A percentile compares a stretch with the other conserved stretches of the same genome.
phyloP scores from a whole-genome alignment of 2,113 vertebrate genomes.

The Leptobrachium leishanense region DNA sequence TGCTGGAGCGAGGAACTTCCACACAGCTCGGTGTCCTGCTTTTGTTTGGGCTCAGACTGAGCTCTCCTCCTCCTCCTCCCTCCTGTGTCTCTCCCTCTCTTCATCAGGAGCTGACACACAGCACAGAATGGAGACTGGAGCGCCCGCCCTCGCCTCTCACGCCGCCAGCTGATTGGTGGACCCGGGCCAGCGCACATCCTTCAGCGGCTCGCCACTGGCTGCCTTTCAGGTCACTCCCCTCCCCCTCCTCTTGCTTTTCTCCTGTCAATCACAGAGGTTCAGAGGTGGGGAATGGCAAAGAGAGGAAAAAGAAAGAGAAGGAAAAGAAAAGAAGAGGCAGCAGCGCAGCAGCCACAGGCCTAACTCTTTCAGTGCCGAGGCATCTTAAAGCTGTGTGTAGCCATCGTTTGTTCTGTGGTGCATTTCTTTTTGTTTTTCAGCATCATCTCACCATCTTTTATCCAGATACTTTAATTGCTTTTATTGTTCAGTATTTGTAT shows the following conservation, averaged over 20 bases:
- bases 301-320: neutral
- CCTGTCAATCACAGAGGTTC: slow-evolving; percentile 39
- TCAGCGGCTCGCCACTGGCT: neutral
- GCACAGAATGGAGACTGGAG: slow-evolving; percentile 31
- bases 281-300: slow-evolving; percentile 40
- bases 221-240: slow-evolving; percentile 10
- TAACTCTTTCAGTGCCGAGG: too few species aligned
- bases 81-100: slow-evolving; percentile 40
- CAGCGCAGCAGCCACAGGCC: neutral
- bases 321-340: neutral
- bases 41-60: slow-evolving; percentile 43
- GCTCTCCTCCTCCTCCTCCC: slow-evolving; percentile 27
- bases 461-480: too few species aligned
- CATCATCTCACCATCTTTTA: too few species aligned
- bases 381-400: too few species aligned
- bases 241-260: slow-evolving; percentile 23
- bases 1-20: neutral
- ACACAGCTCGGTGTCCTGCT: slow-evolving; percentile 31
- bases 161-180: slow-evolving; percentile 1
- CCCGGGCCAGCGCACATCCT: neutral
- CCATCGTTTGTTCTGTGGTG: too few species aligned
- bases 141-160: neutral
- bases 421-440: too few species aligned
- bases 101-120: slow-evolving; percentile 40
- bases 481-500: too few species aligned